Conservation (phyloP, 1,140 invertebrate genomes). For the Drosophila micromelanica region DNA sequence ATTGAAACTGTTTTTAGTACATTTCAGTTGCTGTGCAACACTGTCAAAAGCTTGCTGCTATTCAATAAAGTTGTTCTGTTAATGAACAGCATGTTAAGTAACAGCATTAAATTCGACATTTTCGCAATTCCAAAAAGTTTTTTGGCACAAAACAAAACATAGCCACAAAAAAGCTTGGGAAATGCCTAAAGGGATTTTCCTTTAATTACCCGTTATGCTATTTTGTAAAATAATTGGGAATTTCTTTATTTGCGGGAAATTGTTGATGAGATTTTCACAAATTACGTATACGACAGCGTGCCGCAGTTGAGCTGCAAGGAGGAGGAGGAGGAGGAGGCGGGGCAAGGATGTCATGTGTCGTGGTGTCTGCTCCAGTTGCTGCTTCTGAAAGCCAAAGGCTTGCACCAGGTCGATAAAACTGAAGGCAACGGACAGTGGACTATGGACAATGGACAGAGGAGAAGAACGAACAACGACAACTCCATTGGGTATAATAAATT, state of each 20-base stretch:
- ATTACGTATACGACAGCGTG: constrained; percentile 35
- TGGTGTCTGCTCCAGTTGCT: constrained; percentile 11
- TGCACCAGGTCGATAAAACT: neutral
- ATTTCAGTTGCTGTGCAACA: neutral
- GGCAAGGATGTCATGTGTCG: constrained; percentile 45
- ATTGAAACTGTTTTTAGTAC: constrained; percentile 9
- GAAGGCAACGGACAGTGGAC: too few species aligned
- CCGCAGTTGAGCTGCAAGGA: neutral
- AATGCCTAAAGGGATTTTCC: neutral
- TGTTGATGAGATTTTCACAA: neutral
- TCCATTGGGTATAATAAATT: constrained; percentile 76
- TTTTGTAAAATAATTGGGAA: neutral
- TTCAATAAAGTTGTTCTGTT: neutral
- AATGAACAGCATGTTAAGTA: constrained; percentile 5
- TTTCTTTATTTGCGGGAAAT: neutral
- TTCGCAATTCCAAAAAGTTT: neutral
- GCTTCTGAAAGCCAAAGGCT: constrained; percentile 16
- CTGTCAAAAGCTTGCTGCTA: neutral
- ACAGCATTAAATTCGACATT: neutral
- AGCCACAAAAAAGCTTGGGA: neutral
- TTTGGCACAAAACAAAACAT: constrained; percentile 18
- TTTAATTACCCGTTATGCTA: neutral
- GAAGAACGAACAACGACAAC: constrained; percentile 36
- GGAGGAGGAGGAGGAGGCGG: neutral
- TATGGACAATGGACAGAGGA: neutral